Percentiles rank a stretch among this genome's conserved stretches.
These are phyloP conservation scores for Drosophila teissieri DNA, from an alignment of 1,140 invertebrate species.

Conservation along the genomic window DNA sequence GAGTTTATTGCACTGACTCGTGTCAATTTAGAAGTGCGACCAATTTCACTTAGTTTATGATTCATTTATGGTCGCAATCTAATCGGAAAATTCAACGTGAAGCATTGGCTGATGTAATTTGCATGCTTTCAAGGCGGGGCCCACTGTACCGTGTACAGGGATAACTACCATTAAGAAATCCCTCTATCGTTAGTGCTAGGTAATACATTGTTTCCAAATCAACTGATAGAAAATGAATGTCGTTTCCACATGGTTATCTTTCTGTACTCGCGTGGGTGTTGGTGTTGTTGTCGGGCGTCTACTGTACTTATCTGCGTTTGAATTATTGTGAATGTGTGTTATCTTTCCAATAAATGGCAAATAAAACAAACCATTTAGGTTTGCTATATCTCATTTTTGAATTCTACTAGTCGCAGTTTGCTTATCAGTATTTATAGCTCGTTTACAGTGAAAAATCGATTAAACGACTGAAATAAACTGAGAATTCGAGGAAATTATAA, in stretches of 20 bases:
- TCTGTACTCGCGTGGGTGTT: neutral
- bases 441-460: slow-evolving; percentile 19
- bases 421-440: slow-evolving; percentile 50
- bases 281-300: slow-evolving; percentile 7
- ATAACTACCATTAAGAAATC: neutral
- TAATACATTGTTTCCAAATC: slow-evolving; percentile 4
- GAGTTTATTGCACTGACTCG: neutral
- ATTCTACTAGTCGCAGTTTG: slow-evolving; percentile 30
- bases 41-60: slow-evolving; percentile 5
- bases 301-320: slow-evolving; percentile 37
- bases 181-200: slow-evolving; percentile 2
- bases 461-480: rapidly evolving
- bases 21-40: slow-evolving; percentile 6
- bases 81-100: slow-evolving; percentile 16
- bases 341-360: slow-evolving; percentile 32
- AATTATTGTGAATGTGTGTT: slow-evolving; percentile 13
- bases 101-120: slow-evolving; percentile 47
- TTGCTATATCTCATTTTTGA: slow-evolving; percentile 17
- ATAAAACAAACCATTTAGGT: slow-evolving; percentile 40
- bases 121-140: slow-evolving; percentile 13
- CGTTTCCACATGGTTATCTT: slow-evolving; percentile 11
- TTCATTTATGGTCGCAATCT: slow-evolving; percentile 23
- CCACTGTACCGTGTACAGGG: slow-evolving; percentile 27
- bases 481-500: neutral
- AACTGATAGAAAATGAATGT: slow-evolving; percentile 15